phyloP scores from a whole-genome alignment of 2,113 vertebrate species.

The Phasianus colchicus region DNA sequence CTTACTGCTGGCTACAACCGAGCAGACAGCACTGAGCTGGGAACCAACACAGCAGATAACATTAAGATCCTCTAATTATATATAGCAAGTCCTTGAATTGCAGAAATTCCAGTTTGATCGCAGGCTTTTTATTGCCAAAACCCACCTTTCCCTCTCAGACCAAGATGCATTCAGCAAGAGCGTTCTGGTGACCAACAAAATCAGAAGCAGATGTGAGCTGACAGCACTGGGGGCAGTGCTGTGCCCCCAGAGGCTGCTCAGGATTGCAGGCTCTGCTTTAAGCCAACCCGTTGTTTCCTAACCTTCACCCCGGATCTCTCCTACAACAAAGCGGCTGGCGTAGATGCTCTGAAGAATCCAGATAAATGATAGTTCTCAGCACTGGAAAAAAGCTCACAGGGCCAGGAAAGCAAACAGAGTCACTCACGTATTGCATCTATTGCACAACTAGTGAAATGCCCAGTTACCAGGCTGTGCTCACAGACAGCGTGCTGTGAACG shows the following conservation, averaged over 20 bases:
- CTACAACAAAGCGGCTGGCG: neutral
- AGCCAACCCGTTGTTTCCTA: neutral
- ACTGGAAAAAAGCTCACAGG: neutral
- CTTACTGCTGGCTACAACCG: neutral
- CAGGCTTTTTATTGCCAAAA: too few species aligned
- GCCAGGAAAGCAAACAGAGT: neutral
- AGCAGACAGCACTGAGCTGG: neutral
- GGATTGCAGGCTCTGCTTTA: neutral
- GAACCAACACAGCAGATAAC: fast-evolving
- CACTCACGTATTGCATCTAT: neutral
- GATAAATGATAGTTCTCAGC: neutral
- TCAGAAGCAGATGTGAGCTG: neutral
- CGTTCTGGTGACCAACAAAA: neutral
- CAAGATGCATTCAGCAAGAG: neutral
- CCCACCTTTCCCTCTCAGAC: neutral
- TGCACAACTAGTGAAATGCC: neutral
- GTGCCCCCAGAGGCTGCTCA: neutral
- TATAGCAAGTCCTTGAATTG: neutral
- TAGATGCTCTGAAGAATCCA: slow-evolving; percentile 11
- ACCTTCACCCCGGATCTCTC: neutral
- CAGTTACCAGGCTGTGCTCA: neutral
- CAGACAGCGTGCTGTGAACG: fast-evolving
- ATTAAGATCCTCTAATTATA: neutral
- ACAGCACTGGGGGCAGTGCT: neutral
- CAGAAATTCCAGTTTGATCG: neutral